These are phyloP conservation scores for Epinephelus awoara DNA, from an alignment of 2,797 vertebrate species.

Conservation along the genomic window DNA sequence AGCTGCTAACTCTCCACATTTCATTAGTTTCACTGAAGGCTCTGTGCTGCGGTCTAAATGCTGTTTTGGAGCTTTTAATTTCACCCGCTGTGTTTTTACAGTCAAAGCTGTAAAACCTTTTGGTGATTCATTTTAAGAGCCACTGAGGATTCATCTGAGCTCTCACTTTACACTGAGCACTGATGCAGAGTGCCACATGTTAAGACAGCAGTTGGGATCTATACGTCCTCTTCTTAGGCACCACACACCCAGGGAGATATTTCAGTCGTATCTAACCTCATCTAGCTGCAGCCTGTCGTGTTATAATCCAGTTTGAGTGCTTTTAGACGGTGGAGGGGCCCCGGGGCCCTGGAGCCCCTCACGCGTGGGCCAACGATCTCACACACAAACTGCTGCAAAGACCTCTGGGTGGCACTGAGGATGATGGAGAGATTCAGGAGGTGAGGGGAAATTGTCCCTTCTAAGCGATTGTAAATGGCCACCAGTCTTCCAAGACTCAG, in stretches of 20 bases:
- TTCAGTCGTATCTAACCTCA: conserved; percentile 44
- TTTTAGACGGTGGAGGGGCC: conserved; percentile 12
- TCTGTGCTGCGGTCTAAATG: not conserved
- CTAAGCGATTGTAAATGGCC: conserved; percentile 9
- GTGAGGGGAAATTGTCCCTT: not conserved
- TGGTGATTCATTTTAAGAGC: not conserved
- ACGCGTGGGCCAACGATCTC: not conserved
- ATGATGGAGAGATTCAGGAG: conserved; percentile 35
- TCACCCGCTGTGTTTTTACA: not conserved
- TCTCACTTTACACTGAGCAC: not conserved
- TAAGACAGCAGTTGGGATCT: not conserved
- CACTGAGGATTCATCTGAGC: not conserved
- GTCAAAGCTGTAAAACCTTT: conserved; percentile 1
- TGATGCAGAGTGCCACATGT: not conserved
- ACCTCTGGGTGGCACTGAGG: conserved; percentile 29
- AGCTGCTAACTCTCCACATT: not conserved
- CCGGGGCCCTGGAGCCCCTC: not conserved
- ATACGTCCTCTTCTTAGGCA: not conserved
- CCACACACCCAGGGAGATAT: not conserved
- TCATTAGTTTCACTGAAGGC: not conserved
- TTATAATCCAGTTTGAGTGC: conserved; percentile 53
- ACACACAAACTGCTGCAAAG: not conserved
- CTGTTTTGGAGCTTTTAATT: not conserved
- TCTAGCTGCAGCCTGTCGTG: conserved; percentile 31
- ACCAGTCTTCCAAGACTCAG: not conserved